phyloP scores from a whole-genome alignment of 2,113 vertebrate genomes.

The Hippocampus zosterae region DNA sequence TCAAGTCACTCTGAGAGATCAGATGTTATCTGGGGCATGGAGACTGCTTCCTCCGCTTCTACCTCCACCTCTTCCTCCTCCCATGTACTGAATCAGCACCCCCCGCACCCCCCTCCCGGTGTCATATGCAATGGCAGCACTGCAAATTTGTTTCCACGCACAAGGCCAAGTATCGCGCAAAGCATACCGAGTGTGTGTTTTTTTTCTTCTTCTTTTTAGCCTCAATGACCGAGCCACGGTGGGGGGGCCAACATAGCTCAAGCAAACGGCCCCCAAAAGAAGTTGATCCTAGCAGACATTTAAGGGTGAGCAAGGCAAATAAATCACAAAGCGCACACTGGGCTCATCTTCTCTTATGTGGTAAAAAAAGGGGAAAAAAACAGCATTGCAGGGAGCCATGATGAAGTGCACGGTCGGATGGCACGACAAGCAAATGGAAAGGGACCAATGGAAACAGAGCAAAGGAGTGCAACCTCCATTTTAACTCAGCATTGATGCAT shows the following conservation, averaged over 20 bases:
- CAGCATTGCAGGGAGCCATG: conserved; percentile 16
- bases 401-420: conserved; percentile 22
- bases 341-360: conserved; percentile 32
- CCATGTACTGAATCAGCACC: conserved; percentile 52
- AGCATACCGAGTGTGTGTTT: neutral
- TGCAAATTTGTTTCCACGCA: conserved; percentile 27
- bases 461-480: neutral
- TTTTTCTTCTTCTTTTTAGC: neutral
- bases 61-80: conserved; percentile 20
- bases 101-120: conserved; percentile 6
- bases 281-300: conserved; percentile 33
- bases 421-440: conserved; percentile 39
- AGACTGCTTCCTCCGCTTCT: conserved; percentile 21
- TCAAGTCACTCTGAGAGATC: conserved; percentile 16
- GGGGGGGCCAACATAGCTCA: conserved; percentile 26
- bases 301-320: conserved; percentile 45
- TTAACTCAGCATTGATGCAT: neutral
- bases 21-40: conserved; percentile 11
- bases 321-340: conserved; percentile 39
- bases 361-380: neutral
- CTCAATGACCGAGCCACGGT: conserved; percentile 31
- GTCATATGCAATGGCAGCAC: conserved; percentile 48
- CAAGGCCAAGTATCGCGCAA: conserved; percentile 30
- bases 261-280: conserved; percentile 31
- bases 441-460: conserved; percentile 37